These are phyloP conservation scores for Drosophila kambysellisi DNA, from an alignment of 2,888 invertebrate species.

Conservation along the genomic window DNA sequence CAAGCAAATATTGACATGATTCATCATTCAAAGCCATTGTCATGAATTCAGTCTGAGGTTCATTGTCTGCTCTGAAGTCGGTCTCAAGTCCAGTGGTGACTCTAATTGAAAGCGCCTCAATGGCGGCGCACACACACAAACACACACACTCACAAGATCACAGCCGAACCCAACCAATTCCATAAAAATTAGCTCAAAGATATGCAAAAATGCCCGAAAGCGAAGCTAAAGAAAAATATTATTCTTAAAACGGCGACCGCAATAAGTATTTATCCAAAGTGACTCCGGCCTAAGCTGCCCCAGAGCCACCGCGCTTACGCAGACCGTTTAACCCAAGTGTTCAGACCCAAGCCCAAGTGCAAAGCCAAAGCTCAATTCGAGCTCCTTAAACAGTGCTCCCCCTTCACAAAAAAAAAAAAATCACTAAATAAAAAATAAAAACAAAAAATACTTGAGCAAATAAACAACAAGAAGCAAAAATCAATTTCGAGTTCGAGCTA, in stretches of 20 bases:
- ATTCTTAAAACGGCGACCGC: constrained; percentile 65
- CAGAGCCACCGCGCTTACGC: constrained; percentile 77
- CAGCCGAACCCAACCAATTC: constrained; percentile 45
- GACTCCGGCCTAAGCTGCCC: constrained; percentile 62
- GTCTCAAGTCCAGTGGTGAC: constrained; percentile 56
- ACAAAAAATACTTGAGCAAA: constrained; percentile 36
- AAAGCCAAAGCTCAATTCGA: constrained; percentile 34
- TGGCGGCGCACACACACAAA: constrained; percentile 34
- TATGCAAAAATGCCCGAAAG: constrained; percentile 62
- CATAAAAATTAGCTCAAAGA: constrained; percentile 73
- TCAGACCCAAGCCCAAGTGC: constrained; percentile 2
- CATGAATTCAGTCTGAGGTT: constrained; percentile 47
- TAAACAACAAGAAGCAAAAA: constrained; percentile 48
- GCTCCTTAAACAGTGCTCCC: constrained; percentile 43
- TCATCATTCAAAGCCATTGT: constrained; percentile 60
- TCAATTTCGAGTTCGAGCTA: constrained; percentile 49
- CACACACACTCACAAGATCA: neutral
- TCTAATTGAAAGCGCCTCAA: constrained; percentile 69
- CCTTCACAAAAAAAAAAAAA: constrained; percentile 17
- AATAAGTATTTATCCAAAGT: constrained; percentile 65
- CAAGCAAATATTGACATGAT: constrained; percentile 60
- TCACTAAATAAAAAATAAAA: neutral
- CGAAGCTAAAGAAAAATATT: constrained; percentile 69
- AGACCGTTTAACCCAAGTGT: constrained; percentile 35
- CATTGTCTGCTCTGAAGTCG: constrained; percentile 60